Evolutionary conservation across 2,113 vertebrate genomes (phyloP).

Genomic region (Oostethus manadensis): DNA sequence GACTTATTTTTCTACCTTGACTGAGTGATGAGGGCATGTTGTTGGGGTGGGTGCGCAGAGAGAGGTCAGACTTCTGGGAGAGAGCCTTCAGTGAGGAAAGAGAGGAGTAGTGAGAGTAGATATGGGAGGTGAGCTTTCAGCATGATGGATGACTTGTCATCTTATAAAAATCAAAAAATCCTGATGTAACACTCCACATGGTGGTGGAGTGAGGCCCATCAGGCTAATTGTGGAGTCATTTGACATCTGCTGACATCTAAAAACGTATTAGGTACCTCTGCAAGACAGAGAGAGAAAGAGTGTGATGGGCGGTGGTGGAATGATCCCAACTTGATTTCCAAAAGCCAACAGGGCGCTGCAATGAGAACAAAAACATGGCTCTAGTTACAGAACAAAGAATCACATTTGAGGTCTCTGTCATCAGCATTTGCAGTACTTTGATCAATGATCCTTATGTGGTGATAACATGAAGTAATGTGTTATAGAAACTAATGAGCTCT

Average conservation of each 20-base stretch:
- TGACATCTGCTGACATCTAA: constrained; percentile 69
- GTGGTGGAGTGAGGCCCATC: constrained; percentile 53
- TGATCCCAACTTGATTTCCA: constrained; percentile 64
- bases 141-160: constrained; percentile 72
- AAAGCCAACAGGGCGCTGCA: constrained; percentile 54
- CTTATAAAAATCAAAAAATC: constrained; percentile 66
- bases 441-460: constrained; percentile 53
- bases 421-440: constrained; percentile 43
- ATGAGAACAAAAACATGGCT: constrained; percentile 64
- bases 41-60: constrained; percentile 31
- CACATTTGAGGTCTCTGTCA: constrained; percentile 60
- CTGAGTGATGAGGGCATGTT: constrained; percentile 59
- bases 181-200: constrained; percentile 49
- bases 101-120: constrained; percentile 14
- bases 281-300: constrained; percentile 14
- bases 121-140: neutral
- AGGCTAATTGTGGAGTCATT: constrained; percentile 72
- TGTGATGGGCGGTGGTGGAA: constrained; percentile 44
- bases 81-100: constrained; percentile 19
- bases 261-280: constrained; percentile 56
- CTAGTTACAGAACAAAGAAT: constrained; percentile 55
- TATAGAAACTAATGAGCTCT: constrained; percentile 51
- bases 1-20: constrained; percentile 69
- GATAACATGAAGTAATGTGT: constrained; percentile 59
- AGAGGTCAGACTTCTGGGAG: constrained; percentile 40